Evolutionary conservation across 2,797 vertebrate genomes (phyloP).

Genomic region (Gallinago stenura): DNA sequence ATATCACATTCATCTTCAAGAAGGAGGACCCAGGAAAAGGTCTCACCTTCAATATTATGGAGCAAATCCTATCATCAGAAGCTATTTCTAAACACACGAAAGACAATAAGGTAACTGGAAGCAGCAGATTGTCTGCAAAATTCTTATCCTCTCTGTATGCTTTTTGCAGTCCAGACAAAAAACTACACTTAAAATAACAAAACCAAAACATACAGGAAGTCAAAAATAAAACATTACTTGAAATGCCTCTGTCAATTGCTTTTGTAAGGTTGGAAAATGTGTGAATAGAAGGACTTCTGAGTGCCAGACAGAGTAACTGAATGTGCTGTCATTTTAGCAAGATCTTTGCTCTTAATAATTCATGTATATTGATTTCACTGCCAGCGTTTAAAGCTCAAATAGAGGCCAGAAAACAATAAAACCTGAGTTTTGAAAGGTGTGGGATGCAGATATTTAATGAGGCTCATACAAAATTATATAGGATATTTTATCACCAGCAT

Average conservation of each 20-base stretch:
- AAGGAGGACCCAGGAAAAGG: neutral
- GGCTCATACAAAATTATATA: neutral
- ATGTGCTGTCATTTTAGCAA: neutral
- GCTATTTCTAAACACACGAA: neutral
- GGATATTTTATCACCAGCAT: neutral
- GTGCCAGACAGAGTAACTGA: neutral
- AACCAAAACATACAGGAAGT: neutral
- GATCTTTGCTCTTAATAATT: conserved; percentile 29
- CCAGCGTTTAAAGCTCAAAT: neutral
- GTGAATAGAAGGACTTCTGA: neutral
- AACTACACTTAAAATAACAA: neutral
- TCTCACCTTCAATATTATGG: neutral
- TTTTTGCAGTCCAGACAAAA: neutral
- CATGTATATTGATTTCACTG: neutral
- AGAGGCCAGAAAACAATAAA: neutral
- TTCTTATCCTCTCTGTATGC: neutral
- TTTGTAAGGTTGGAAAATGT: neutral
- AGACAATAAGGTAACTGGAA: neutral
- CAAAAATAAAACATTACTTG: neutral
- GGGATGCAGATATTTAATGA: neutral
- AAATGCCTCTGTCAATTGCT: neutral
- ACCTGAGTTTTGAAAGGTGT: neutral
- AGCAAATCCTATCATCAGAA: neutral
- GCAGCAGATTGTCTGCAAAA: neutral
- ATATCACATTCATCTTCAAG: neutral